Evolutionary conservation across 2,797 vertebrate species (phyloP).

Genomic region (Apodemus agrarius): DNA sequence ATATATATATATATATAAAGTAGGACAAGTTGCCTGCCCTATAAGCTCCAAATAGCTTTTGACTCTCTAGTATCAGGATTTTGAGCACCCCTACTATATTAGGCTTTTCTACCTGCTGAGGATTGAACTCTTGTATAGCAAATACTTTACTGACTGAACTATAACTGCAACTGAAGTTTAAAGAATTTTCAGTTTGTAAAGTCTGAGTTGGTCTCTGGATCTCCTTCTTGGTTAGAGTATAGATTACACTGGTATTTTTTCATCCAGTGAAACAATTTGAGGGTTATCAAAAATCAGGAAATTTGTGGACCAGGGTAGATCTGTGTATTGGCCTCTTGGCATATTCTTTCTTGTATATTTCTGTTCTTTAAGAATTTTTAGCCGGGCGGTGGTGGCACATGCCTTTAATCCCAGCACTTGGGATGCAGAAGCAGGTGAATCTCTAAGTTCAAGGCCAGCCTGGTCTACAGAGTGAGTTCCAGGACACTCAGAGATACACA

Average conservation of each 20-base stretch:
- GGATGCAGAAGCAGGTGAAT: too few relatives aligned
- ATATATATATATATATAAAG: too few relatives aligned
- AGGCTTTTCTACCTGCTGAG: background rate
- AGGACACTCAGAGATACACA: too few relatives aligned
- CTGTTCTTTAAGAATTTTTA: background rate
- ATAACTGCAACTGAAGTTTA: background rate
- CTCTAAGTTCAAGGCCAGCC: too few relatives aligned
- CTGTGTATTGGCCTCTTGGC: background rate
- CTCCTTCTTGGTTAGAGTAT: background rate
- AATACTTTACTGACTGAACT: background rate
- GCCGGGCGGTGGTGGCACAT: too few relatives aligned
- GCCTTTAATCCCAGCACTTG: too few relatives aligned
- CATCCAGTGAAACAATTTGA: background rate
- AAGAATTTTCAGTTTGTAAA: background rate
- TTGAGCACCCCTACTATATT: background rate
- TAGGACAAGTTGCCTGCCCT: background rate
- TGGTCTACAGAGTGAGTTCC: too few relatives aligned
- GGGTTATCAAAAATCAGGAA: background rate
- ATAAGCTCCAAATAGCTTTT: background rate
- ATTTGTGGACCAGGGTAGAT: background rate
- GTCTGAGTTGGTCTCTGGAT: background rate
- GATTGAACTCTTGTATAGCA: background rate
- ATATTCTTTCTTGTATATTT: background rate
- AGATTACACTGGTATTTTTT: background rate
- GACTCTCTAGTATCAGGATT: background rate